phyloP scores from a whole-genome alignment of 2,888 invertebrate species.

The Cynaeus angustus region DNA sequence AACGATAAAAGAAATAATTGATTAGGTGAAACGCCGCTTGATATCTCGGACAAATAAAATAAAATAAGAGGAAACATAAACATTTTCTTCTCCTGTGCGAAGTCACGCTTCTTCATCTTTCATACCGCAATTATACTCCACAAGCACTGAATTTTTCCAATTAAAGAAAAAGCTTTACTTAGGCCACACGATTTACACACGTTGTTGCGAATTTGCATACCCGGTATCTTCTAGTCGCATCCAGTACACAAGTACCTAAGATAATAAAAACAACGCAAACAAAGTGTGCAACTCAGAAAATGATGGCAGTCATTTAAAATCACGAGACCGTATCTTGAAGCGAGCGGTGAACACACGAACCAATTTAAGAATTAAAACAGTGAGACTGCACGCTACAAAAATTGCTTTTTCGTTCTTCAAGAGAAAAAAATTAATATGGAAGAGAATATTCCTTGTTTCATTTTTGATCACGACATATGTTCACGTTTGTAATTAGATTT shows the following conservation, averaged over 20 bases:
- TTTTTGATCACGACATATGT: slow-evolving; percentile 7
- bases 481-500: slow-evolving; percentile 13
- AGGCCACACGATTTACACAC: slow-evolving; percentile 33
- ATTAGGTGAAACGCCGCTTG: too few species aligned
- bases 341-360: slow-evolving; percentile 35
- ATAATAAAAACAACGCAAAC: slow-evolving; percentile 29
- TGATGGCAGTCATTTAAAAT: slow-evolving; percentile 36
- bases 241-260: slow-evolving; percentile 20
- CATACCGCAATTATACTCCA: slow-evolving; percentile 13
- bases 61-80: neutral
- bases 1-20: too few species aligned
- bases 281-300: slow-evolving; percentile 32
- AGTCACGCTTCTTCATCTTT: slow-evolving; percentile 21
- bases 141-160: slow-evolving; percentile 25
- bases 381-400: slow-evolving; percentile 16
- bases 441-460: neutral
- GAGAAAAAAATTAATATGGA: slow-evolving; percentile 7
- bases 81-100: neutral
- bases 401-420: slow-evolving; percentile 5
- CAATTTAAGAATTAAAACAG: slow-evolving; percentile 38
- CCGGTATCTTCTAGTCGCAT: slow-evolving; percentile 18
- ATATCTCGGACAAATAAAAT: too few species aligned
- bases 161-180: slow-evolving; percentile 38
- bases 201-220: slow-evolving; percentile 18
- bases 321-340: slow-evolving; percentile 35